Conservation (phyloP, 2,888 invertebrate genomes). For the Vesta saturnalis region DNA sequence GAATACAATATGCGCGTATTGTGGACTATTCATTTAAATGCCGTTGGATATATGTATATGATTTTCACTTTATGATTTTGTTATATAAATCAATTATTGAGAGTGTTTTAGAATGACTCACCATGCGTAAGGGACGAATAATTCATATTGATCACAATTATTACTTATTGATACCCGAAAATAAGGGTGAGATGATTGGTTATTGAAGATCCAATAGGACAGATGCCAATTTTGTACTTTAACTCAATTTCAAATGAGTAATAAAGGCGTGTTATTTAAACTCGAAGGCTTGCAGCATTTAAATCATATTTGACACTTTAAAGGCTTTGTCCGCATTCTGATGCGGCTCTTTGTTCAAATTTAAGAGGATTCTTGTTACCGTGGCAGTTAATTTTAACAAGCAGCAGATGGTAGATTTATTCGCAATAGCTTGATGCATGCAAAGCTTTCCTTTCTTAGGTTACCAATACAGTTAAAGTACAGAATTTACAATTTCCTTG, state of each 20-base stretch:
- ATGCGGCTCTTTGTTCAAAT: slow-evolving; percentile 49
- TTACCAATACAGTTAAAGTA: slow-evolving; percentile 21
- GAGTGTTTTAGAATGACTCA: slow-evolving; percentile 50
- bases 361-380: slow-evolving; percentile 52
- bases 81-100: background rate
- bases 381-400: slow-evolving; percentile 40
- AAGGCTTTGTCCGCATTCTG: slow-evolving; percentile 48
- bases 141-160: slow-evolving; percentile 45
- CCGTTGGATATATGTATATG: too few relatives aligned
- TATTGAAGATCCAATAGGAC: slow-evolving; percentile 54
- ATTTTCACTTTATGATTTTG: too few relatives aligned
- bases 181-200: slow-evolving; percentile 55
- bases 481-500: slow-evolving; percentile 11
- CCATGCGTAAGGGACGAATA: slow-evolving; percentile 55
- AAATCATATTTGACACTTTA: slow-evolving; percentile 58
- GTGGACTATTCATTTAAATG: too few relatives aligned
- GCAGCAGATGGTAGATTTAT: slow-evolving; percentile 41
- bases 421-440: slow-evolving; percentile 38
- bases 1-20: too few relatives aligned
- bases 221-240: slow-evolving; percentile 56
- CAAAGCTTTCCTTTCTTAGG: slow-evolving; percentile 30
- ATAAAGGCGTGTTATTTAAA: slow-evolving; percentile 52
- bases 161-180: slow-evolving; percentile 55
- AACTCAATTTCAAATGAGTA: slow-evolving; percentile 50
- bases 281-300: slow-evolving; percentile 46